Evolutionary conservation across 2,888 invertebrate genomes (phyloP).

Genomic region (Rhopalosiphum nymphaeae): DNA sequence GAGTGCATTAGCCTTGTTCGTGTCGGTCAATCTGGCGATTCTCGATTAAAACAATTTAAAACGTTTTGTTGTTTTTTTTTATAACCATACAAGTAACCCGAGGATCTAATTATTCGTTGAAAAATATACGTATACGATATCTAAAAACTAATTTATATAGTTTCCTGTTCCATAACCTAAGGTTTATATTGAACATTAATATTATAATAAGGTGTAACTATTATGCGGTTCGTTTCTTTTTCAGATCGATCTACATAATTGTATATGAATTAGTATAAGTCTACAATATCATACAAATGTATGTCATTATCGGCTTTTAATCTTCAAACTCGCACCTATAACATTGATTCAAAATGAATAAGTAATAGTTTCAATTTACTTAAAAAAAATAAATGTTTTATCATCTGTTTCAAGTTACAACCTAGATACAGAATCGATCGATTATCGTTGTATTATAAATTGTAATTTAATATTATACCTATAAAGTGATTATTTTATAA

Average conservation of each 20-base stretch:
- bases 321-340: neutral
- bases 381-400: neutral
- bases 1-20: conserved; percentile 6
- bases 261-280: neutral
- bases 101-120: neutral
- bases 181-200: neutral
- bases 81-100: neutral
- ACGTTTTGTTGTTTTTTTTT: neutral
- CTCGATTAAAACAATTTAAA: neutral
- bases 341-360: neutral
- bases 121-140: neutral
- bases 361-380: neutral
- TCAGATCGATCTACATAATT: neutral
- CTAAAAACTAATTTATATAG: neutral
- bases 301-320: neutral
- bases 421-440: neutral
- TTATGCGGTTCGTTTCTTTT: neutral
- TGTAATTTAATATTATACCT: neutral
- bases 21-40: neutral
- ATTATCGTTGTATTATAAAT: neutral
- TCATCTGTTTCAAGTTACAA: neutral
- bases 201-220: neutral
- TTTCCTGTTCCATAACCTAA: neutral
- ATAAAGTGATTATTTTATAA: neutral
- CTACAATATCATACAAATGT: neutral